Base-by-base conservation (phyloP, 2,113 vertebrate species). In the Halcyon senegalensis region DNA sequence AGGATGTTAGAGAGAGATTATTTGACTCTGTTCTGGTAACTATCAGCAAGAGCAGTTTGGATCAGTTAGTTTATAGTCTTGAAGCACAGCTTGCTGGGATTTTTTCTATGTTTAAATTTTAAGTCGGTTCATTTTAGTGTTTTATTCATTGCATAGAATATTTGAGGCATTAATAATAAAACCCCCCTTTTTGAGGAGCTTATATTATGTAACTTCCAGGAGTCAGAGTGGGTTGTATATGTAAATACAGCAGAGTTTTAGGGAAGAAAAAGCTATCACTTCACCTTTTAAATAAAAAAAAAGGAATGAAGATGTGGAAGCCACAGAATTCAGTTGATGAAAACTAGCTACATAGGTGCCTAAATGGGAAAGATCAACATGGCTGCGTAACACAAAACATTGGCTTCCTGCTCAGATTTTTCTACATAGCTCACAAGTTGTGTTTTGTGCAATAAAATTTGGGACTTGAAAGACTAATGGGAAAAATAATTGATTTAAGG, bases 401-500 rank as follows among this genome's bases (percentile, higher is more conserved):
- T 2, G 2, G 7, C 43, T 82, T 27, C 13, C 12, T 77, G 88
- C 53, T 84, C 50, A 48, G 39, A 41, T 86, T 69, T 55, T 10
- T 3, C 0, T 69, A 13, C 20, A 10, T 39, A 68, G 30, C 76
- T 88, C 39, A 4, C 2, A 4, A 72, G 27, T n/a, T 80, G 23
- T 79, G n/a, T 63, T n/a, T 58, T 43, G 31, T 51, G 33, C 50
- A 50, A 2, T 44, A 67, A 51, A 90, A 75, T 76, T 48, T 91
- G 82, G 35, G 43, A 43, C 64, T 89, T 87, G 50, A 87, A 84
- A 94, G 80, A 55, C 68, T 82, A 77, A 62, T 17, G 41, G 81
- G 44, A 79, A 41, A 64, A 96, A 24, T 35, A 88, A 39, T 70
- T 30, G 35, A 64, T 94, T 84, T 84, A 93, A 92, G 89, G 56